Conservation (phyloP, 1,140 invertebrate genomes). For the Macrotrachela quadricornifera region DNA sequence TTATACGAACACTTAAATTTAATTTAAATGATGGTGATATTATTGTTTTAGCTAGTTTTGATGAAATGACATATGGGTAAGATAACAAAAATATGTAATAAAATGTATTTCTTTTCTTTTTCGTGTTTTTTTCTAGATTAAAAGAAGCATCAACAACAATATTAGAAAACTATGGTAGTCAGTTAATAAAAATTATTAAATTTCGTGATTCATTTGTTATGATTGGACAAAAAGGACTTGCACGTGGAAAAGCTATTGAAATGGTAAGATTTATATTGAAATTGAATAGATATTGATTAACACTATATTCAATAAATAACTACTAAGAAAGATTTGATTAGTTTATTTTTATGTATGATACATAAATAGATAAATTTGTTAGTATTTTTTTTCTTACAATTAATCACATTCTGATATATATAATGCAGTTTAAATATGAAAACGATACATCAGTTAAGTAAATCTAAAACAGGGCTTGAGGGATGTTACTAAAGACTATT, state of each 20-base stretch:
- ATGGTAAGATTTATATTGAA: constrained; percentile 17
- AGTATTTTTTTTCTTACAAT: no score
- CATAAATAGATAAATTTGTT: no score
- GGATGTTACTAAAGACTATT: no score
- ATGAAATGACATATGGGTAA: constrained; percentile 20
- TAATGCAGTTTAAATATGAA: no score
- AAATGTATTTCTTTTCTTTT: not conserved
- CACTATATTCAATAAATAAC: no score
- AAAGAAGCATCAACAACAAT: constrained; percentile 15
- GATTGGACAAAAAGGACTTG: constrained; percentile 35
- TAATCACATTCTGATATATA: no score
- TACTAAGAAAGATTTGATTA: no score
- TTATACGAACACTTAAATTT: constrained; percentile 16
- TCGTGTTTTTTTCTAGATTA: constrained; percentile 12
- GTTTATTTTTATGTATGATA: no score
- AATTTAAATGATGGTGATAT: constrained; percentile 14
- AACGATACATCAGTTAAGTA: no score
- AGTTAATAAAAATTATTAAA: constrained; percentile 30
- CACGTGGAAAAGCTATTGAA: constrained; percentile 36
- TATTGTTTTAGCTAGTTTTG: constrained; percentile 18
- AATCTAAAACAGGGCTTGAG: no score
- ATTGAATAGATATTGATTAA: no score
- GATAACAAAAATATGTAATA: not conserved
- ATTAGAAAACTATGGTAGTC: constrained; percentile 26
- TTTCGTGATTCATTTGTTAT: constrained; percentile 36